Conservation (phyloP, 2,113 vertebrate species). For the Pterocles gutturalis region DNA sequence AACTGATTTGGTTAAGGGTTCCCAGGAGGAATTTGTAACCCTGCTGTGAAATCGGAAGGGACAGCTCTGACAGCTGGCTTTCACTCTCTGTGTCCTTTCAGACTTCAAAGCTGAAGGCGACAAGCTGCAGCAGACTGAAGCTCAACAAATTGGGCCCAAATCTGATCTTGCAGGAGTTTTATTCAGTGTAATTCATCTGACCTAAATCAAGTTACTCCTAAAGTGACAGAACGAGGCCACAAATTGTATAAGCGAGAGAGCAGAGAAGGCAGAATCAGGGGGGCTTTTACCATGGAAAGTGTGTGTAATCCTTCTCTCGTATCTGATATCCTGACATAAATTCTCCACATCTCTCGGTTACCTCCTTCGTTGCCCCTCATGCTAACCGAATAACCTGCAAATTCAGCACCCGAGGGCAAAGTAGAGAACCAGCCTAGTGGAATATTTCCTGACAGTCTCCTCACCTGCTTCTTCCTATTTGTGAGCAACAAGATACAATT, state of each 20-base stretch:
- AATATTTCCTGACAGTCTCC: neutral
- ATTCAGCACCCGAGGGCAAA: neutral
- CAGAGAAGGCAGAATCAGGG: neutral
- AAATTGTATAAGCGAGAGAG: neutral
- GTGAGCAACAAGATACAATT: neutral
- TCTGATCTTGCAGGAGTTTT: neutral
- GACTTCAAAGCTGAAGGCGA: neutral
- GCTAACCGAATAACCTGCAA: neutral
- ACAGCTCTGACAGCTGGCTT: neutral
- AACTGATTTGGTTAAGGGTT: neutral
- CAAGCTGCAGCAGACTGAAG: neutral
- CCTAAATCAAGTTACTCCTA: neutral
- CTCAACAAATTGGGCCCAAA: neutral
- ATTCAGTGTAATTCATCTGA: neutral
- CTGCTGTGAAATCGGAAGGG: neutral
- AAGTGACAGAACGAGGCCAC: conserved; percentile 9
- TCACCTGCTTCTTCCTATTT: neutral
- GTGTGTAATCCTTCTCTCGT: neutral
- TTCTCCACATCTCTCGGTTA: neutral
- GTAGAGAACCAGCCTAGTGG: neutral
- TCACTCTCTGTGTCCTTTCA: neutral
- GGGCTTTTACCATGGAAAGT: neutral
- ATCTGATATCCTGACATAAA: neutral
- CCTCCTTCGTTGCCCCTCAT: neutral
- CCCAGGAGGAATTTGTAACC: neutral